These are phyloP conservation scores for Drosophila auraria DNA, from an alignment of 1,140 invertebrate species.

Conservation along the genomic window DNA sequence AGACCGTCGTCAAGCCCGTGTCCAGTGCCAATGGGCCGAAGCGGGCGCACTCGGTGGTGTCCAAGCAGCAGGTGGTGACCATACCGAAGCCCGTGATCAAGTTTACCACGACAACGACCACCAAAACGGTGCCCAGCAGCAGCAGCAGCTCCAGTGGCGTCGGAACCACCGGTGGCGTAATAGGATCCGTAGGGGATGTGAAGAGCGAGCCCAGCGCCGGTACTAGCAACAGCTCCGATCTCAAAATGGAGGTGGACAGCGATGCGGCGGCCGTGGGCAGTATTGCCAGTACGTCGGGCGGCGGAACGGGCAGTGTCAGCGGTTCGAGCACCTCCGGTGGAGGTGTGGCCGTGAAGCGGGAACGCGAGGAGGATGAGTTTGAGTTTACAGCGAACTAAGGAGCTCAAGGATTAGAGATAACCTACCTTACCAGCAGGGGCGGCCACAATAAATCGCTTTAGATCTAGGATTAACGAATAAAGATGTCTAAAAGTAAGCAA, in stretches of 20 bases:
- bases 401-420: neutral
- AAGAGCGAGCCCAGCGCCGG: conserved; percentile 26
- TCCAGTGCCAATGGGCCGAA: conserved; percentile 67
- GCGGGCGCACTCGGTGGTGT: conserved; percentile 69
- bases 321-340: conserved; percentile 5
- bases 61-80: conserved; percentile 89
- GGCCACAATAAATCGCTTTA: neutral
- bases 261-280: conserved; percentile 81
- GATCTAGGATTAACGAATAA: neutral
- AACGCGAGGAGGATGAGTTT: conserved; percentile 90
- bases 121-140: conserved; percentile 13
- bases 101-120: conserved; percentile 86
- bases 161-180: conserved; percentile 6
- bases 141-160: neutral
- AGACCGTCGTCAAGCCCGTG: conserved; percentile 86
- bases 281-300: conserved; percentile 41
- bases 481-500: neutral
- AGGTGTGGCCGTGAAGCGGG: conserved; percentile 86
- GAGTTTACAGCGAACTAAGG: conserved; percentile 84
- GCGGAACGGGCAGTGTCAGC: conserved; percentile 7
- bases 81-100: conserved; percentile 91
- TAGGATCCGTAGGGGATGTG: conserved; percentile 21
- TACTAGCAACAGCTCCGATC: conserved; percentile 16
- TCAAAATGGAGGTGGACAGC: conserved; percentile 87
- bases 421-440: neutral